These are phyloP conservation scores for Anas platyrhynchos DNA, from an alignment of 2,113 vertebrate genomes.

Conservation along the genomic window DNA sequence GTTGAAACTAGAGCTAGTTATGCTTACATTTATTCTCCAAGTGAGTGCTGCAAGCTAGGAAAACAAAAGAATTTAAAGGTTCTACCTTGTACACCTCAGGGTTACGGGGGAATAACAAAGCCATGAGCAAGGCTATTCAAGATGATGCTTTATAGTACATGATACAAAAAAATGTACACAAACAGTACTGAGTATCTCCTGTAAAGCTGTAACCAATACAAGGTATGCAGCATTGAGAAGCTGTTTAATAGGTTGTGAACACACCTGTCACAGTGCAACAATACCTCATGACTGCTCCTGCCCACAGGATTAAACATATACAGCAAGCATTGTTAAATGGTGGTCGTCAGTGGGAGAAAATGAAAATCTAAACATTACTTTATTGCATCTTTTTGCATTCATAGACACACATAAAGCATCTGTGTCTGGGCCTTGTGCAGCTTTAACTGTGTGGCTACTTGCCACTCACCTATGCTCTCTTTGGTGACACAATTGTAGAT, in stretches of 20 bases:
- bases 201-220: background rate
- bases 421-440: background rate
- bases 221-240: background rate
- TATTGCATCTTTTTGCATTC: background rate
- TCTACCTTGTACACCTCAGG: background rate
- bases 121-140: background rate
- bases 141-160: background rate
- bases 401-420: background rate
- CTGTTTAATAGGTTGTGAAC: background rate
- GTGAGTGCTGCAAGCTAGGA: background rate
- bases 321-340: background rate
- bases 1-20: background rate
- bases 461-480: background rate
- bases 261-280: background rate
- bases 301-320: background rate
- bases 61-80: background rate
- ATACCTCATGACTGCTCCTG: background rate
- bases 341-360: background rate
- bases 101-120: constrained; percentile 18
- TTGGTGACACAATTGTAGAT: background rate
- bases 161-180: rapidly evolving
- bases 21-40: background rate
- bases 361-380: background rate
- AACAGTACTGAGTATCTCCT: background rate
- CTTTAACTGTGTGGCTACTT: background rate